Conservation (phyloP, 2,888 invertebrate genomes). For the Pyralis farinalis region DNA sequence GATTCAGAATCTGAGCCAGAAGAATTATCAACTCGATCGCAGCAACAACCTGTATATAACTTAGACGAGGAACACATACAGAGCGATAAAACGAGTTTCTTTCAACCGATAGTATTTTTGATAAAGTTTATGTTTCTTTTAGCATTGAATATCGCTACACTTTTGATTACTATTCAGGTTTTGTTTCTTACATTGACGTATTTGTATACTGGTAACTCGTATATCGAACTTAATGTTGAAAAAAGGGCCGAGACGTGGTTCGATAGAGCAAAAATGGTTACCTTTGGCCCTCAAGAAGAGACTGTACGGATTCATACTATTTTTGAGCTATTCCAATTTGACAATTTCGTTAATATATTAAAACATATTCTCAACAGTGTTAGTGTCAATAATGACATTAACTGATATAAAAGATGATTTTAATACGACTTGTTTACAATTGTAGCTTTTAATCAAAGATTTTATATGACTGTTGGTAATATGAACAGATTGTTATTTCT, state of each 20-base stretch:
- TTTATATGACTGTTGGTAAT: too few species aligned
- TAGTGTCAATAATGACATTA: conserved; percentile 17
- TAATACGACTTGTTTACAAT: not conserved
- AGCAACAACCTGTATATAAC: conserved; percentile 14
- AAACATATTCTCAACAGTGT: conserved; percentile 33
- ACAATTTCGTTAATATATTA: conserved; percentile 44
- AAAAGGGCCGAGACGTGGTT: conserved; percentile 37
- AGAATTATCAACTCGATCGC: not conserved
- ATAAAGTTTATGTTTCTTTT: conserved; percentile 44
- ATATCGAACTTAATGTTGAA: conserved; percentile 42
- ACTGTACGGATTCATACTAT: conserved; percentile 44
- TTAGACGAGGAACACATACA: conserved; percentile 10
- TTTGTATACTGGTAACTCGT: conserved; percentile 41
- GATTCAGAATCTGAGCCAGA: conserved; percentile 12
- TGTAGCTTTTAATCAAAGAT: too few species aligned
- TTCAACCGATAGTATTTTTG: conserved; percentile 25
- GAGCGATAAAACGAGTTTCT: conserved; percentile 14
- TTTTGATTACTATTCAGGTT: conserved; percentile 36
- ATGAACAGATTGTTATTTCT: too few species aligned
- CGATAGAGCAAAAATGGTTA: conserved; percentile 35
- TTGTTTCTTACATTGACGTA: conserved; percentile 40
- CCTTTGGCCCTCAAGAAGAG: conserved; percentile 44
- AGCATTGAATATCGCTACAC: conserved; percentile 36
- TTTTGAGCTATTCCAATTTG: conserved; percentile 38
- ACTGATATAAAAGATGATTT: not conserved